Evolutionary conservation across 2,797 vertebrate genomes (phyloP).

Genomic region (Acanthiza pusilla): DNA sequence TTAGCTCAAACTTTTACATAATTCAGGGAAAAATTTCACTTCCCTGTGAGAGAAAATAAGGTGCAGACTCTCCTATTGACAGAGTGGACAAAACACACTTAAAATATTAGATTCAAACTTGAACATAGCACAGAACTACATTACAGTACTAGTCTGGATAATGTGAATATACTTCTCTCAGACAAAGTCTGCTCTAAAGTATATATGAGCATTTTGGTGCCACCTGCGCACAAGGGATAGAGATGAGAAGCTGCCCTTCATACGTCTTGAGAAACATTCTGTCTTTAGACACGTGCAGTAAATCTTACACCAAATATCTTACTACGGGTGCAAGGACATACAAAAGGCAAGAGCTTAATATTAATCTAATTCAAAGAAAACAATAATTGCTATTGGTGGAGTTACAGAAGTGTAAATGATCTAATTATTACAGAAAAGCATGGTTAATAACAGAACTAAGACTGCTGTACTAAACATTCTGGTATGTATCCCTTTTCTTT

Average conservation of each 20-base stretch:
- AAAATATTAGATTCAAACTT: not conserved
- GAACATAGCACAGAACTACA: not conserved
- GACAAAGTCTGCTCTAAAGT: not conserved
- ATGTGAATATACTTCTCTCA: not conserved
- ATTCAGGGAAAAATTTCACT: not conserved
- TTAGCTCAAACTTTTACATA: not conserved
- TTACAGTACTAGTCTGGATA: not conserved
- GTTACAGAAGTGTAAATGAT: not conserved
- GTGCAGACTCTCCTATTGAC: not conserved
- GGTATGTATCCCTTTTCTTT: not conserved
- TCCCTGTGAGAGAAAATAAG: not conserved
- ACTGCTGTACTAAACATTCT: not conserved
- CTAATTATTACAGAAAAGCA: not conserved
- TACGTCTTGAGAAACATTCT: not conserved
- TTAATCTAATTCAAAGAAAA: not conserved
- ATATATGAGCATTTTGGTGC: not conserved
- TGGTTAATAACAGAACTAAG: not conserved
- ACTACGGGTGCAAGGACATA: not conserved
- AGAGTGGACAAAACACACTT: not conserved
- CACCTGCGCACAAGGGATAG: not conserved
- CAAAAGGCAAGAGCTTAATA: not conserved
- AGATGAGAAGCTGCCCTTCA: not conserved
- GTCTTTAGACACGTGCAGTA: not conserved
- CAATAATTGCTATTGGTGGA: not conserved
- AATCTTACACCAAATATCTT: not conserved